Conservation (phyloP, 2,113 vertebrate genomes). For the Psammodynastes pulverulentus region DNA sequence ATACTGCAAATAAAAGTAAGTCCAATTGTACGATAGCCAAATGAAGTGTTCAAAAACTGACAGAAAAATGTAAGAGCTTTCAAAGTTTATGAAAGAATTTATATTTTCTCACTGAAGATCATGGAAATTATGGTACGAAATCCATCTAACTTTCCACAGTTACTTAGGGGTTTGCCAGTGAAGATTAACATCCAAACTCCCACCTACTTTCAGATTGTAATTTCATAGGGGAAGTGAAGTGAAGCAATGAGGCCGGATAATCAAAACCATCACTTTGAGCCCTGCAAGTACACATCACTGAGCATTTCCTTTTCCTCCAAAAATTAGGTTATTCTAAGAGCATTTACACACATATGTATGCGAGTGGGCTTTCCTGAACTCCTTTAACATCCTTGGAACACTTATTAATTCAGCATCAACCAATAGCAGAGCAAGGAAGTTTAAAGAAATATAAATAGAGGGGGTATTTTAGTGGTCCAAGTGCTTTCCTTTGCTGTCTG, state of each 20-base stretch:
- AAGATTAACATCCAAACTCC: constrained; percentile 13
- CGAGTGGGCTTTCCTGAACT: constrained; percentile 63
- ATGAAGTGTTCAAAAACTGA: not conserved
- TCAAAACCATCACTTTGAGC: constrained; percentile 31
- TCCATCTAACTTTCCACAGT: constrained; percentile 10
- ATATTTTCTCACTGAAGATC: not conserved
- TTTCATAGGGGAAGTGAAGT: not conserved
- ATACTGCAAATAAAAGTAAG: not conserved
- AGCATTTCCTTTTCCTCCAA: constrained; percentile 30
- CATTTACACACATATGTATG: constrained; percentile 54
- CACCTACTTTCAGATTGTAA: not conserved
- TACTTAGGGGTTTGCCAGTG: not conserved
- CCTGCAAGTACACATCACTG: constrained; percentile 31
- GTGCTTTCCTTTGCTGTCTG: constrained; percentile 47
- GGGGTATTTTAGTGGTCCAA: not conserved
- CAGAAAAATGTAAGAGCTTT: not conserved
- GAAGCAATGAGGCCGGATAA: constrained; percentile 27
- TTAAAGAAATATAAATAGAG: constrained; percentile 54
- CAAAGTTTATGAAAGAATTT: not conserved
- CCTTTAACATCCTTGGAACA: constrained; percentile 53
- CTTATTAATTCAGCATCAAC: constrained; percentile 62
- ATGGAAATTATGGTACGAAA: not conserved
- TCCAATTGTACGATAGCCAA: not conserved
- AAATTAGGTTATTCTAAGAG: constrained; percentile 34
- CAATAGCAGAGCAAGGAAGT: constrained; percentile 50